Evolutionary conservation across 2,888 invertebrate genomes (phyloP), one percentile per base, ranked within the genome.

Genomic region (Andrena chrysosceles): DNA sequence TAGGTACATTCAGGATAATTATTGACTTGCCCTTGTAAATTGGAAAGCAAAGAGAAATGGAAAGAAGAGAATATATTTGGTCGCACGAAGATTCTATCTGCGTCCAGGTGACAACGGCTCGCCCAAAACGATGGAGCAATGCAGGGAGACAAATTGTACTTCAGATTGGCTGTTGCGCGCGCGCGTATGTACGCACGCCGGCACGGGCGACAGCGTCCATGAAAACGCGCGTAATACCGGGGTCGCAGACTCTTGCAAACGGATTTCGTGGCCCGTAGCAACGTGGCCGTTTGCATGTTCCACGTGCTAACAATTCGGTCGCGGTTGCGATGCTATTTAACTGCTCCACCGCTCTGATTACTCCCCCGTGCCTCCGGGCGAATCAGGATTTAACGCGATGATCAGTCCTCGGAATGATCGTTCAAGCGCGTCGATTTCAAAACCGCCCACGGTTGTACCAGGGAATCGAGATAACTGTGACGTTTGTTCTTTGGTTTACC

Each of bases 281-380:
- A 84, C 85, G 81, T 79, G 87, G 84, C 77, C 84, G 88, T 89
- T 86, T 88, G 86, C 88, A 86, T 88, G 88, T 91, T 91, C 90
- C 91, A 89, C 91, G 92, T 91, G 92, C 91, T 92, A 92, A 92
- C 92, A 92, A 91, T 92, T 92, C 91, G 91, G 90, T 92, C 91
- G 92, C 89, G 92, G 92, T 92, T 92, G 91, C 91, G 91, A 92
- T 91, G 90, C 91, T 91, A 92, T 92, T 92, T 91, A 92, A 91
- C 92, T 91, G 91, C 91, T 91, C 89, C 89, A 88, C 91, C 91
- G 90, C 89, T 91, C 91, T 91, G 92, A 92, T 91, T 92, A 91
- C 91, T 91, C 89, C 89, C 88, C 87, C 85, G 85, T 85, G 81
- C 89, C 87, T 86, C 86, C 86, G 84, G 88, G 80, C 86, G 89